A percentile compares a stretch with the other conserved stretches of the same genome.
Conservation (phyloP, 2,888 invertebrate species). For the Hanleya hanleyi region DNA sequence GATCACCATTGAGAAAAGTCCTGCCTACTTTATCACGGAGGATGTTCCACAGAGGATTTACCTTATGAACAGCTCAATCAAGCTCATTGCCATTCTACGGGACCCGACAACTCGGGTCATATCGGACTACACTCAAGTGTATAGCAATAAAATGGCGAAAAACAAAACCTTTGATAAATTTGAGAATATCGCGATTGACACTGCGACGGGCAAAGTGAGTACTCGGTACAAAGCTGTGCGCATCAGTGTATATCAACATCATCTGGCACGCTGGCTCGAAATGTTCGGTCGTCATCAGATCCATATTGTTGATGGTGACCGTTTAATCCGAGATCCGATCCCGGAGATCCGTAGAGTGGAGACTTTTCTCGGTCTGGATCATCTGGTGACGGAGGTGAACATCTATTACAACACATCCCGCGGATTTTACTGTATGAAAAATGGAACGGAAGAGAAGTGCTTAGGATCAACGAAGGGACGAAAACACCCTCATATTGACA, state of each 20-base stretch:
- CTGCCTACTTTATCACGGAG: slow-evolving; percentile 96
- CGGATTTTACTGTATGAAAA: slow-evolving; percentile 89
- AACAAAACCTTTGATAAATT: slow-evolving; percentile 68
- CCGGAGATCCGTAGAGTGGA: slow-evolving; percentile 66
- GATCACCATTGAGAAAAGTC: slow-evolving; percentile 97
- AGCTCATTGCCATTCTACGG: slow-evolving; percentile 92
- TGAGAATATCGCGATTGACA: slow-evolving; percentile 72
- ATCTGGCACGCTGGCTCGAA: slow-evolving; percentile 92
- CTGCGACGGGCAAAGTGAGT: slow-evolving; percentile 71
- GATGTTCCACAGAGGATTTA: slow-evolving; percentile 95
- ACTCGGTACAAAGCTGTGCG: slow-evolving; percentile 74
- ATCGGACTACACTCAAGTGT: slow-evolving; percentile 96
- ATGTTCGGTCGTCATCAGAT: slow-evolving; percentile 94
- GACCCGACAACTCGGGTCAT: slow-evolving; percentile 97
- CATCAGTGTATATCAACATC: slow-evolving; percentile 76
- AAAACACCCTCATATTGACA: slow-evolving; percentile 90
- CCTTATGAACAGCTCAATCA: slow-evolving; percentile 92
- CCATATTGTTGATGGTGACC: slow-evolving; percentile 86
- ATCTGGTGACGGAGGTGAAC: slow-evolving; percentile 78
- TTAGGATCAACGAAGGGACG: slow-evolving; percentile 89
- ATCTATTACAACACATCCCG: slow-evolving; percentile 98
- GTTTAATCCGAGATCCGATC: slow-evolving; percentile 66
- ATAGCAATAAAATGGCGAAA: slow-evolving; percentile 76
- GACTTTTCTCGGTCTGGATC: slow-evolving; percentile 65
- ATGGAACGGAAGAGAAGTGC: slow-evolving; percentile 82